phyloP scores from a whole-genome alignment of 2,113 vertebrate species.

The Antennarius striatus region DNA sequence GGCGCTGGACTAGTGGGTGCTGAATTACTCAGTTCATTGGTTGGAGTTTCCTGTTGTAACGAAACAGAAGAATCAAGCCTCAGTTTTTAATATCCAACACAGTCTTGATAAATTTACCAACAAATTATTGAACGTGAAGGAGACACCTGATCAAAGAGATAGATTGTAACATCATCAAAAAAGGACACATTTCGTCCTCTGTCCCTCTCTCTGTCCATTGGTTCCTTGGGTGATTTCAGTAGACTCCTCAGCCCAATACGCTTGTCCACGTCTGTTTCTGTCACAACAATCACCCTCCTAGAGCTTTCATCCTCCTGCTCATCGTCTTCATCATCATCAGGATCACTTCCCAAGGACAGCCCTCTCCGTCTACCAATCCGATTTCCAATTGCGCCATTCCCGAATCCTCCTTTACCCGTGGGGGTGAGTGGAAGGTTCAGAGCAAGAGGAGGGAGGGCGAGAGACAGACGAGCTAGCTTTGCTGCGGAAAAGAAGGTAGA shows the following conservation, averaged over 20 bases:
- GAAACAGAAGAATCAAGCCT: slow-evolving; percentile 10
- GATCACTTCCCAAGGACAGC: slow-evolving; percentile 74
- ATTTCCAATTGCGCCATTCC: slow-evolving; percentile 78
- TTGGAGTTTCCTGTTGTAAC: slow-evolving; percentile 86
- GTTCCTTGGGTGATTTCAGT: slow-evolving; percentile 89
- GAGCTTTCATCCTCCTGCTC: slow-evolving; percentile 83
- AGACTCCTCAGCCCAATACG: slow-evolving; percentile 87
- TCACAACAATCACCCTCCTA: slow-evolving; percentile 87
- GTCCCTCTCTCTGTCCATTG: slow-evolving; percentile 84
- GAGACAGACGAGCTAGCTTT: slow-evolving; percentile 89
- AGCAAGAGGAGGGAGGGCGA: slow-evolving; percentile 87
- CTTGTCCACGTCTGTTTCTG: slow-evolving; percentile 87
- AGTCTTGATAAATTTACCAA: neutral
- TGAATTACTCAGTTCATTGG: slow-evolving; percentile 84
- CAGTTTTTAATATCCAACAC: neutral
- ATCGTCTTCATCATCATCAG: slow-evolving; percentile 86
- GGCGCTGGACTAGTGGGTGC: slow-evolving; percentile 69
- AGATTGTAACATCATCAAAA: slow-evolving; percentile 91
- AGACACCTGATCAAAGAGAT: slow-evolving; percentile 90
- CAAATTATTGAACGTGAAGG: neutral
- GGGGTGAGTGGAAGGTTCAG: slow-evolving; percentile 83
- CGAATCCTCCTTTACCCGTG: slow-evolving; percentile 82
- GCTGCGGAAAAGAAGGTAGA: slow-evolving; percentile 68
- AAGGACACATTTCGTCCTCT: slow-evolving; percentile 88
- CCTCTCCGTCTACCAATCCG: slow-evolving; percentile 80